Base-by-base conservation (phyloP, 2,113 vertebrate genomes). In the Physeter macrocephalus region DNA sequence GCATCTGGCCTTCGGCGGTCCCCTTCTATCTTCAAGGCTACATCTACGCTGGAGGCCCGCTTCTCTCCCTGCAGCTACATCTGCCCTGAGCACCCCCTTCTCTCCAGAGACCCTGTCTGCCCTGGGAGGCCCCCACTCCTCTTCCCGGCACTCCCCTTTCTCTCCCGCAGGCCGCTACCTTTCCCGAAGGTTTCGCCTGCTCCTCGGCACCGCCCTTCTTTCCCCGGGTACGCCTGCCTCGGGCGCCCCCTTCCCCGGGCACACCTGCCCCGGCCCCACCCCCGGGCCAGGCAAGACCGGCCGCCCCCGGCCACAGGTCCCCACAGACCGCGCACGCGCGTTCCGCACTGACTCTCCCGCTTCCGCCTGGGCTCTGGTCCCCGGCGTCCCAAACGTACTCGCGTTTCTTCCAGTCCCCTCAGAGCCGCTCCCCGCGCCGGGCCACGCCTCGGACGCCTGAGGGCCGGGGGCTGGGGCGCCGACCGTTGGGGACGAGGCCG, bases 391-490 rank as follows among this genome's bases (percentile, higher is more conserved):
- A 36, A 17, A 93, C 81, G 25, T 43, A 82, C 93, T 13, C 20
- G 84, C 10, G 34, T 75, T 15, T 66, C 87, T 88, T 46, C 15
- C 21, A 31, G 71, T 43, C 52, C 23, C 31, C 3, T 20, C 39
- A 7, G 34, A 81, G 86, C 6, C 7, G 36, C 77, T 52, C 52
- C 62, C 59, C 6, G 21, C 29, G 2, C 78, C 49, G 0, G 0
- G 46, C 29, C 21, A 5, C 14, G 59, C 34, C 81, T 8, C 39
- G 10, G 61, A 46, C 2, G 41, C 72, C 39, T 8, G 1, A 2
- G 7, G 62, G 14, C 21, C 5, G 25, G 36, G 20, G 34, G 4
- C 1, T 6, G 18, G 15, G 8, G 46, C 29, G 1, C 8, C 21
- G 81, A 41, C 90, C 34, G 90, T 85, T 78, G 34, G 1, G 8